Percentiles rank a stretch among this genome's conserved stretches.
Evolutionary conservation across 53 echinoderm and acorn worm species (phyloP).

Genomic region (Holothuria leucospilota): DNA sequence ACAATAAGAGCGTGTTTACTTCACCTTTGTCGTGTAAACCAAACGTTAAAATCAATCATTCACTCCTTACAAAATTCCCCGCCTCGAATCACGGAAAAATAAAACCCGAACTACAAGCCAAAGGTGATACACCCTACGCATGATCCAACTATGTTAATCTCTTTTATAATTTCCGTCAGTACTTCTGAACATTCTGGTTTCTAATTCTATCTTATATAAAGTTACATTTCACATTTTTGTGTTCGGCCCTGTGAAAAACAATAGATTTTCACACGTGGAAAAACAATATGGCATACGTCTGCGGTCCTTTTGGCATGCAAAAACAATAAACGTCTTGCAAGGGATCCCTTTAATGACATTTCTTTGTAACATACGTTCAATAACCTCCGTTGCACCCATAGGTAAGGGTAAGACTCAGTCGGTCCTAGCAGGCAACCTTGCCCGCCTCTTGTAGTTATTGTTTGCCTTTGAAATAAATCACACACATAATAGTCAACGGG

Average conservation of each 20-base stretch:
- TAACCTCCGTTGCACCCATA: too few species aligned
- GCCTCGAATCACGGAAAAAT: neutral
- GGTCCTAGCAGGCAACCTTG: too few species aligned
- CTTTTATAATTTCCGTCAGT: neutral
- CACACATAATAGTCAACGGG: too few species aligned
- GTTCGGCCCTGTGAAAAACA: neutral
- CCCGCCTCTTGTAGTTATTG: too few species aligned
- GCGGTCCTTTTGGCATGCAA: neutral
- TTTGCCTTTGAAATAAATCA: too few species aligned
- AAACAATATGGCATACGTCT: neutral
- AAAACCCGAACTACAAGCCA: neutral
- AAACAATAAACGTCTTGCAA: too few species aligned
- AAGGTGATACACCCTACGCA: neutral
- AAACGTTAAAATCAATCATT: constrained; percentile 36
- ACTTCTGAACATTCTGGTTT: constrained; percentile 16
- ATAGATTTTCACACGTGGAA: neutral
- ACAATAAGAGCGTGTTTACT: constrained; percentile 44
- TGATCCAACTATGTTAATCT: neutral
- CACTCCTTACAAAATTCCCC: neutral
- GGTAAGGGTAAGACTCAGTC: too few species aligned
- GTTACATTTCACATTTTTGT: neutral
- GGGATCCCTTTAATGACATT: too few species aligned
- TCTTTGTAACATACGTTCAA: too few species aligned
- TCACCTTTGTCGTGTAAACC: constrained; percentile 24
- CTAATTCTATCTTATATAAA: neutral